Conservation (phyloP, 2,113 vertebrate genomes). For the Cottus gobio region DNA sequence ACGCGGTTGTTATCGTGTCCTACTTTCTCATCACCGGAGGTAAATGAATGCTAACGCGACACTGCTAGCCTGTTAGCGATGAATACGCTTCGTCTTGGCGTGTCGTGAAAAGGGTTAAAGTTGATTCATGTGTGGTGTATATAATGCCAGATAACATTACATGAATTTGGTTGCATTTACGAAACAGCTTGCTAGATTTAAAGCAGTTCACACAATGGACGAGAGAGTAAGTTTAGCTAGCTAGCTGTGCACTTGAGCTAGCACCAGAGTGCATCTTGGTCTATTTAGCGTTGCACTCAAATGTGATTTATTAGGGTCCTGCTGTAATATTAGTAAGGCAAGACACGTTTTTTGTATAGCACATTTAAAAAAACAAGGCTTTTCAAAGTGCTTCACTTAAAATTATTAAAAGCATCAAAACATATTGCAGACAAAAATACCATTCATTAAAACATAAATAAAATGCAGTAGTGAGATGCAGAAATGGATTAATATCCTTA, state of each 20-base stretch:
- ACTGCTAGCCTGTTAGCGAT: not conserved
- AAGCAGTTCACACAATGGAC: not conserved
- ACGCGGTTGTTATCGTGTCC: constrained; percentile 95
- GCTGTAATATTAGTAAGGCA: not conserved
- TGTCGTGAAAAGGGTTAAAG: not conserved
- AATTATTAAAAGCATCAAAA: too few species aligned
- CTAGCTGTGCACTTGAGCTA: not conserved
- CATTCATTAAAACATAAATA: too few species aligned
- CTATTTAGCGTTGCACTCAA: not conserved
- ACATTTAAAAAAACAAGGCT: too few species aligned
- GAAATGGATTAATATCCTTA: too few species aligned
- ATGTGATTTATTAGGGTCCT: not conserved
- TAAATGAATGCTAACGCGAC: constrained; percentile 60
- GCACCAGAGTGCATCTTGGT: not conserved
- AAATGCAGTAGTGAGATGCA: too few species aligned
- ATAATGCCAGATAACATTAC: not conserved
- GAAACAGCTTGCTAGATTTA: not conserved
- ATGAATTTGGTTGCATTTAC: not conserved
- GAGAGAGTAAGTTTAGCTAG: not conserved
- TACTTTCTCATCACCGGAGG: constrained; percentile 99
- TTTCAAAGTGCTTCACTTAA: too few species aligned
- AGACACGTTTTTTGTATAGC: too few species aligned
- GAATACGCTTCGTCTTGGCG: rapidly evolving
- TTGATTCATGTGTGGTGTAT: not conserved
- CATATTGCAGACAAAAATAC: too few species aligned